Percentiles rank a stretch among this genome's conserved stretches.
phyloP scores from a whole-genome alignment of 1,140 invertebrate species.

The Hypothenemus hampei region DNA sequence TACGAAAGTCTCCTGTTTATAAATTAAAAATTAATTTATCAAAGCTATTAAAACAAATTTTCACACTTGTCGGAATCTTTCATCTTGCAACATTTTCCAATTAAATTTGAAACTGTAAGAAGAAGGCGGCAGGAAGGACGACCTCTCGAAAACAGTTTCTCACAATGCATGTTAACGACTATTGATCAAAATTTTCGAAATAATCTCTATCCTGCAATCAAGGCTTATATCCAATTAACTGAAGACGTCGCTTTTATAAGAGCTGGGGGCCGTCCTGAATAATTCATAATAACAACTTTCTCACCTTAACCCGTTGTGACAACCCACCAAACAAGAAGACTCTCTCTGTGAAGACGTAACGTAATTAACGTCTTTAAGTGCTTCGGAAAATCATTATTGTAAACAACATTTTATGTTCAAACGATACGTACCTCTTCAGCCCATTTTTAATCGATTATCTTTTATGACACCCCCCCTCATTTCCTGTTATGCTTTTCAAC shows the following conservation, averaged over 20 bases:
- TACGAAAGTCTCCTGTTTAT: neutral
- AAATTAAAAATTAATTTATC: conserved; percentile 8
- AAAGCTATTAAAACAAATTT: conserved; percentile 6
- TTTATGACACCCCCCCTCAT: conserved; percentile 14
- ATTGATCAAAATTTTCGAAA: conserved; percentile 26
- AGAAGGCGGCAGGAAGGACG: conserved; percentile 4
- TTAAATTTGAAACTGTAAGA: too few species aligned
- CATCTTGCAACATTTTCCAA: conserved; percentile 21
- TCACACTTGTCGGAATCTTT: conserved; percentile 1
- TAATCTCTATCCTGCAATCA: conserved; percentile 25
- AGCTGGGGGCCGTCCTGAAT: conserved; percentile 35
- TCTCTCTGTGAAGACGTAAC: conserved; percentile 44
- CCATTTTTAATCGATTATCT: conserved; percentile 10
- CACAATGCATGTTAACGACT: conserved; percentile 26
- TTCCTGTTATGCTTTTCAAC: conserved; percentile 17
- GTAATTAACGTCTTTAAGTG: conserved; percentile 43
- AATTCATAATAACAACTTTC: conserved; percentile 43
- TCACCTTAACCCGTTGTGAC: conserved; percentile 43
- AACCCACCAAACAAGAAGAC: conserved; percentile 40
- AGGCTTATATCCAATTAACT: conserved; percentile 27
- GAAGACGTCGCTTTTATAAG: conserved; percentile 20
- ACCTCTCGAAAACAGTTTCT: conserved; percentile 21
- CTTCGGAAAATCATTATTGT: conserved; percentile 42
- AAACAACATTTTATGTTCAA: too few species aligned
- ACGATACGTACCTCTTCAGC: conserved; percentile 11